These are phyloP conservation scores for Sparidentex hasta DNA, from an alignment of 2,797 vertebrate species.

Conservation along the genomic window DNA sequence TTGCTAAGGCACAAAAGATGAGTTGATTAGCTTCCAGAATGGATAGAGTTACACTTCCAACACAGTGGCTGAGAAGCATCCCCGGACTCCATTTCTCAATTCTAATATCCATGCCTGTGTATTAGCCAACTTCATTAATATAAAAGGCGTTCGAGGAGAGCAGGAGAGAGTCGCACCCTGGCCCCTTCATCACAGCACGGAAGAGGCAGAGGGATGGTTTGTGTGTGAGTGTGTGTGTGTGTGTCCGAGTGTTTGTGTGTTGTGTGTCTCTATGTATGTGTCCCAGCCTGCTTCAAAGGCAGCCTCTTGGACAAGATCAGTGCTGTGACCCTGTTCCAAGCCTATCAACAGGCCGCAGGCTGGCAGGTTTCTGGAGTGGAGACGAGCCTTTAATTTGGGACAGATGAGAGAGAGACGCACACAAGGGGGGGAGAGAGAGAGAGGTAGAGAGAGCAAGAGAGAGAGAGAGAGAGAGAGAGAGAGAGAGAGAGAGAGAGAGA, in stretches of 20 bases:
- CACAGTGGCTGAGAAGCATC: slow-evolving; percentile 67
- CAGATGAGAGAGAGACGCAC: slow-evolving; percentile 58
- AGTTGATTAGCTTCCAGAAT: slow-evolving; percentile 72
- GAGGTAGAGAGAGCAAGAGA: background rate
- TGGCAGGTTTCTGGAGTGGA: slow-evolving; percentile 79
- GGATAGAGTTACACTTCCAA: slow-evolving; percentile 51
- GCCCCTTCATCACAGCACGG: slow-evolving; percentile 71
- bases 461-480: background rate
- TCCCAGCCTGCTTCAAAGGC: slow-evolving; percentile 81
- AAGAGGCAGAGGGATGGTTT: slow-evolving; percentile 34
- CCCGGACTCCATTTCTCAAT: slow-evolving; percentile 65
- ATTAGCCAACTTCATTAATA: slow-evolving; percentile 80
- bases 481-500: background rate
- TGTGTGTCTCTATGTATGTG: slow-evolving; percentile 28
- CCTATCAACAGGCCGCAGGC: slow-evolving; percentile 80
- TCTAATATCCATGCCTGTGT: slow-evolving; percentile 58
- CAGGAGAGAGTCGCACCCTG: slow-evolving; percentile 47
- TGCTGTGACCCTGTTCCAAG: slow-evolving; percentile 77
- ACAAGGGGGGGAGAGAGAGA: slow-evolving; percentile 5
- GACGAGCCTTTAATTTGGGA: slow-evolving; percentile 80
- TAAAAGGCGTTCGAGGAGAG: slow-evolving; percentile 60
- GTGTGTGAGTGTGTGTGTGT: slow-evolving; percentile 39
- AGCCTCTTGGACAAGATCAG: slow-evolving; percentile 82
- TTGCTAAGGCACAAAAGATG: slow-evolving; percentile 47
- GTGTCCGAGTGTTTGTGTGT: slow-evolving; percentile 34